Evolutionary conservation across 2,113 vertebrate genomes (phyloP).

Genomic region (Varanus komodoensis): DNA sequence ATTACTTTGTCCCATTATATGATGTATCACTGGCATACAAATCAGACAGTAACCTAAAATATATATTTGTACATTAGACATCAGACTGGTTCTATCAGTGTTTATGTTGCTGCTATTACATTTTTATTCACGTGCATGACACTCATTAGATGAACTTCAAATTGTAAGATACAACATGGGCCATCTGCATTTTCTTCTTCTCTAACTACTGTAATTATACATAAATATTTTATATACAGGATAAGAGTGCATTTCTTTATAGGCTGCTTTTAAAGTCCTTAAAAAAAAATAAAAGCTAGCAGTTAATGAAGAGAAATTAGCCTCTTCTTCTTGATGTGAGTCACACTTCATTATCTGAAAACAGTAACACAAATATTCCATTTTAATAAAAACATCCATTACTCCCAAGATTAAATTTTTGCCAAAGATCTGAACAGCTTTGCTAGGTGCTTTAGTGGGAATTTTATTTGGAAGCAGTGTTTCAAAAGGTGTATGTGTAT

Average conservation of each 20-base stretch:
- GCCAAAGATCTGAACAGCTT: background rate
- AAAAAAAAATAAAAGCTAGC: background rate
- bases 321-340: constrained; percentile 20
- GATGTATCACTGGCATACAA: background rate
- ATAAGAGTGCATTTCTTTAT: background rate
- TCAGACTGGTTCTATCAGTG: background rate
- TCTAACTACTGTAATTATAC: constrained; percentile 13
- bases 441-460: background rate
- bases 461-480: background rate
- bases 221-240: constrained; percentile 1
- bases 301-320: constrained; percentile 15
- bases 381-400: constrained; percentile 27
- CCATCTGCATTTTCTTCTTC: background rate
- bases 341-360: constrained; percentile 14
- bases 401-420: constrained; percentile 12
- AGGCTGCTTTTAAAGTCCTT: constrained; percentile 26
- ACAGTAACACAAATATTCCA: constrained; percentile 1
- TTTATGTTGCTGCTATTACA: constrained; percentile 22
- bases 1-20: background rate
- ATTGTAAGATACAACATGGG: background rate
- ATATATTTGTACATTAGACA: background rate
- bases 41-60: constrained; percentile 12
- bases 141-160: background rate
- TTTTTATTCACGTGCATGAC: constrained; percentile 23
- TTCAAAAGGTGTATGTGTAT: background rate